Evolutionary conservation across 2,888 invertebrate genomes (phyloP), one percentile per base, ranked within the genome.

Genomic region (Leucania comma): DNA sequence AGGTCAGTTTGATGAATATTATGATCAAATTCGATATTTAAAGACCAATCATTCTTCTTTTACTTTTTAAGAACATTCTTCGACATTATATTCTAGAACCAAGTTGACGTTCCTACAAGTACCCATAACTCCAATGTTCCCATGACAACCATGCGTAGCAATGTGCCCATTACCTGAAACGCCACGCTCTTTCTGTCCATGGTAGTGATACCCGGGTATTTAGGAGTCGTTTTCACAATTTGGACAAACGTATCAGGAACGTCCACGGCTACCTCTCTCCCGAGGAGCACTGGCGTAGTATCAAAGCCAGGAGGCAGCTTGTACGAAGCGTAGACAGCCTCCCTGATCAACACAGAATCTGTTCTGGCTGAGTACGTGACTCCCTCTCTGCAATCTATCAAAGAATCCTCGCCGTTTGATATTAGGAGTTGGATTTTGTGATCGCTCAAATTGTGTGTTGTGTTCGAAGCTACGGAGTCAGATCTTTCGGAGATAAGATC

Each of bases 231-330:
- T 96, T 98, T 98, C 91, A 98, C 97, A 81, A 98, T 97, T 89
- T 98, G 98, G 81, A 98, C 97, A 95, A 98, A 99, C 88, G 97
- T 97, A 79, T 98, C 98, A 6, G 99, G 99, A 80, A 98, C 98
- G 93, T 99, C 99, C 72, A 99, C 98, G 4, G 99, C 98, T 96
- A 97, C 96, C 91, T 97, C 97, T 76, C 97, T 86, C 22, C 95
- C 95, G 38, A 95, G 90, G 67, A 96, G 90, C 71, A 95, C 95
- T 74, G 96, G 96, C 26, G 96, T 95, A 80, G 97, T 92, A 81
- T 95, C 95, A 82, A 94, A 95, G 64, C 95, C 95, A 8, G 95
- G 93, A 5, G 96, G 95, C 82, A 95, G 90, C 87, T 94, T 93
- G 86, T 95, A 95, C 9, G 96, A 93, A 12, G 96, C 95, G 86